phyloP scores from a whole-genome alignment of 2,113 vertebrate genomes.

The Oplegnathus fasciatus region DNA sequence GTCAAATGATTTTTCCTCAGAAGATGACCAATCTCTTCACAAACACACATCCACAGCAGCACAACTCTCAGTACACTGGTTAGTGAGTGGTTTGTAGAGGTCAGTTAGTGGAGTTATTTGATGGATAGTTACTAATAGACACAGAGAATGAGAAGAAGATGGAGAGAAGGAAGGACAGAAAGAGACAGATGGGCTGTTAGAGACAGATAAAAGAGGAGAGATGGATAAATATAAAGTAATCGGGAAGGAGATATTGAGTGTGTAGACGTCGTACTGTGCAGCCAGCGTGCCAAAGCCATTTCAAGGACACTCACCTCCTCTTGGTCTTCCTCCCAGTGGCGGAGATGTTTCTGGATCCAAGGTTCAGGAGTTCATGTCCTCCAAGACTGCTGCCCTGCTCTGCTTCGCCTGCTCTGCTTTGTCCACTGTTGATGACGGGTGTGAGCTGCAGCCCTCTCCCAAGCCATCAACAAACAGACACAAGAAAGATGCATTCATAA shows the following conservation, averaged over 20 bases:
- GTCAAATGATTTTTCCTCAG: background rate
- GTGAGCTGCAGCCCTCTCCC: background rate
- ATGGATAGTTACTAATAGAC: slow-evolving; percentile 29
- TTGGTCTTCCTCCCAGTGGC: slow-evolving; percentile 17
- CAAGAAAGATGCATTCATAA: background rate
- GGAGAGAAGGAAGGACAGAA: slow-evolving; percentile 32
- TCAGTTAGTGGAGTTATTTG: slow-evolving; percentile 49
- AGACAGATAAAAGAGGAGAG: slow-evolving; percentile 51
- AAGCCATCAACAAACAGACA: background rate
- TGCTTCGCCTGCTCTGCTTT: slow-evolving; percentile 2
- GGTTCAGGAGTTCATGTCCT: slow-evolving; percentile 64
- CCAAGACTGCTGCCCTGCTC: slow-evolving; percentile 26
- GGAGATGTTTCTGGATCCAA: slow-evolving; percentile 30
- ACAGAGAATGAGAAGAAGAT: slow-evolving; percentile 17
- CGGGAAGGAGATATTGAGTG: slow-evolving; percentile 20
- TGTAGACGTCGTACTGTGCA: slow-evolving; percentile 21
- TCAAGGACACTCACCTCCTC: slow-evolving; percentile 53
- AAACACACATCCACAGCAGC: background rate
- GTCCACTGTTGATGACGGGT: slow-evolving; percentile 3
- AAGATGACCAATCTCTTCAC: background rate
- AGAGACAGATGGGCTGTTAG: slow-evolving; percentile 36
- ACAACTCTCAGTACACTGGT: background rate
- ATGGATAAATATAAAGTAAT: slow-evolving; percentile 56
- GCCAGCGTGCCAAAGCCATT: slow-evolving; percentile 47
- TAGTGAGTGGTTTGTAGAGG: slow-evolving; percentile 41